phyloP scores from a whole-genome alignment of 1,140 invertebrate species.

The Copidosoma floridanum region DNA sequence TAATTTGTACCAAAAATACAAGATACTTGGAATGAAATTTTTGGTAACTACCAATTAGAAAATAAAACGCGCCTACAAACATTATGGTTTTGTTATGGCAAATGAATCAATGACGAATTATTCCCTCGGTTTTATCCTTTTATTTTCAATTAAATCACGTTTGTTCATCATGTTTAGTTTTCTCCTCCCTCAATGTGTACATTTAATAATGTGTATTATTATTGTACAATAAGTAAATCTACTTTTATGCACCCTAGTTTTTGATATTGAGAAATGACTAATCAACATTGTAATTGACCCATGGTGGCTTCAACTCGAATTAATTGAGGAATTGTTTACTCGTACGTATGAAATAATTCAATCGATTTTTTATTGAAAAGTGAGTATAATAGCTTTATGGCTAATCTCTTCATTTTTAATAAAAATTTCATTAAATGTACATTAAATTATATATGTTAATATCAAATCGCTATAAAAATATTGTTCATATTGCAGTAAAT shows the following conservation, averaged over 20 bases:
- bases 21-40: not conserved
- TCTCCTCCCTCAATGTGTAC: slow-evolving; percentile 19
- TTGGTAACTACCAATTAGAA: not conserved
- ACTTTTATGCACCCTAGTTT: slow-evolving; percentile 11
- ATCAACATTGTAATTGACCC: no score
- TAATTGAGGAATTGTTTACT: slow-evolving; percentile 10
- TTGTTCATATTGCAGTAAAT: no score
- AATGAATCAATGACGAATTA: slow-evolving; percentile 11
- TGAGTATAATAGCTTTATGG: not conserved
- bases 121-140: slow-evolving; percentile 6
- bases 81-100: slow-evolving; percentile 2
- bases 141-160: not conserved
- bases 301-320: not conserved
- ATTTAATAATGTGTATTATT: slow-evolving; percentile 23
- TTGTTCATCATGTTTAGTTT: slow-evolving; percentile 5
- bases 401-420: slow-evolving; percentile 4
- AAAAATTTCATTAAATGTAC: no score
- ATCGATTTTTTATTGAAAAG: slow-evolving; percentile 10
- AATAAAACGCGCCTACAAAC: not conserved
- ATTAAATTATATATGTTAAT: no score
- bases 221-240: slow-evolving; percentile 24
- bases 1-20: slow-evolving; percentile 19
- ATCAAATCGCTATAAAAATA: no score
- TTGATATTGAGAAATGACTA: slow-evolving; percentile 16
- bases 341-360: slow-evolving; percentile 6